Conservation (phyloP, 1,140 invertebrate genomes). For the Gerris buenoi region DNA sequence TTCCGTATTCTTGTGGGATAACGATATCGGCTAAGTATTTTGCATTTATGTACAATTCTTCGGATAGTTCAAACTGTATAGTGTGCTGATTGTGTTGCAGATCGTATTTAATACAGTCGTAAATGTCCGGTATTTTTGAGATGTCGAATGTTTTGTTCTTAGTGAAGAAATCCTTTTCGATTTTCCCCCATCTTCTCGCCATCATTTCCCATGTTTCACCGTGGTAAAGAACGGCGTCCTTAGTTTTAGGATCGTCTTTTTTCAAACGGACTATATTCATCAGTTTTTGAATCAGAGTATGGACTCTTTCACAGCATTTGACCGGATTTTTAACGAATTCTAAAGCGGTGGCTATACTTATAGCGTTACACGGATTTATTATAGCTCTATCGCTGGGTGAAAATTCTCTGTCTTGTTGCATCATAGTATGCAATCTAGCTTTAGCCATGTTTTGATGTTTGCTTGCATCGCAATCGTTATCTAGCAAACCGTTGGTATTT, state of each 20-base stretch:
- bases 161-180: conserved; percentile 94
- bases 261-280: conserved; percentile 72
- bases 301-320: conserved; percentile 79
- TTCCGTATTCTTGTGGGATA: conserved; percentile 98
- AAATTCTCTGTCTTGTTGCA: conserved; percentile 83
- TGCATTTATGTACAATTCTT: conserved; percentile 87
- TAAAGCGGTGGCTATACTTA: conserved; percentile 74
- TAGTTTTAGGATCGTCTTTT: conserved; percentile 73
- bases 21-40: conserved; percentile 96
- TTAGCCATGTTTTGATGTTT: conserved; percentile 96
- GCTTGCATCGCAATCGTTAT: conserved; percentile 93
- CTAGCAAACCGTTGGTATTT: conserved; percentile 93
- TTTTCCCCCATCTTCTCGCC: conserved; percentile 93
- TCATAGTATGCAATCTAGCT: conserved; percentile 77
- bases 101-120: conserved; percentile 99
- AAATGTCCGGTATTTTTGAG: conserved; percentile 98
- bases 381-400: conserved; percentile 64
- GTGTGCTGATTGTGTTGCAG: conserved; percentile 94
- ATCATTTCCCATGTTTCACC: conserved; percentile 98
- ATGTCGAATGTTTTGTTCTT: conserved; percentile 91
- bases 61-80: conserved; percentile 81
- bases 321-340: conserved; percentile 94
- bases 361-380: conserved; percentile 79
- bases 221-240: conserved; percentile 85
- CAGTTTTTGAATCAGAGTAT: conserved; percentile 68